Percentiles rank a stretch among this genome's conserved stretches.
These are phyloP conservation scores for Psococerastis gibbosa DNA, from an alignment of 2,888 invertebrate genomes.

Conservation along the genomic window DNA sequence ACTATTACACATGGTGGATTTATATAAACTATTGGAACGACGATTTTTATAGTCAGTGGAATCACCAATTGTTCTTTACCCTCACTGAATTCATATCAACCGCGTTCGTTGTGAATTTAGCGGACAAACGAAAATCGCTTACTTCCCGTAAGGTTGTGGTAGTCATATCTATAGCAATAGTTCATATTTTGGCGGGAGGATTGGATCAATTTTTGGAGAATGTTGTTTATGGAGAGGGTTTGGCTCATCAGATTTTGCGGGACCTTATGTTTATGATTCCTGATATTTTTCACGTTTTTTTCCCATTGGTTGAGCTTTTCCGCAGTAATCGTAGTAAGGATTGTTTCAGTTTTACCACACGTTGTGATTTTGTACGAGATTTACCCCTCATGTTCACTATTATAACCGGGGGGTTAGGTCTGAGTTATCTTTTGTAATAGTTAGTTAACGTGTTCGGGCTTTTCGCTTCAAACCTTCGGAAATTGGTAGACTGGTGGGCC, in stretches of 20 bases:
- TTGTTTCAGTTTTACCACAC: neutral
- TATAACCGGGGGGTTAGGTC: neutral
- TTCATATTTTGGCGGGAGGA: slow-evolving; percentile 40
- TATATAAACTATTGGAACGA: slow-evolving; percentile 53
- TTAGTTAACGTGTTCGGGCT: too few species aligned
- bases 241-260: slow-evolving; percentile 42
- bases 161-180: slow-evolving; percentile 36
- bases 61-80: slow-evolving; percentile 44
- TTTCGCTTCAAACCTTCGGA: too few species aligned
- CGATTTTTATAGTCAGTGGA: slow-evolving; percentile 48
- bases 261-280: slow-evolving; percentile 49
- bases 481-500: too few species aligned
- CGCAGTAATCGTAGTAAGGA: slow-evolving; percentile 13
- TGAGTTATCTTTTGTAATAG: slow-evolving; percentile 6
- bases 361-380: neutral
- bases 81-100: slow-evolving; percentile 42
- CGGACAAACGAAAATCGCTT: slow-evolving; percentile 31
- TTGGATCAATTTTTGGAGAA: slow-evolving; percentile 45
- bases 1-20: slow-evolving; percentile 50
- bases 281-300: slow-evolving; percentile 38
- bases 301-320: slow-evolving; percentile 34
- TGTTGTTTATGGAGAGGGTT: slow-evolving; percentile 41
- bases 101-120: slow-evolving; percentile 34
- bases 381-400: neutral
- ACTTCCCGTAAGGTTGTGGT: slow-evolving; percentile 35